These are phyloP conservation scores for Hycleus cichorii DNA, from an alignment of 1,140 invertebrate species.

Conservation along the genomic window DNA sequence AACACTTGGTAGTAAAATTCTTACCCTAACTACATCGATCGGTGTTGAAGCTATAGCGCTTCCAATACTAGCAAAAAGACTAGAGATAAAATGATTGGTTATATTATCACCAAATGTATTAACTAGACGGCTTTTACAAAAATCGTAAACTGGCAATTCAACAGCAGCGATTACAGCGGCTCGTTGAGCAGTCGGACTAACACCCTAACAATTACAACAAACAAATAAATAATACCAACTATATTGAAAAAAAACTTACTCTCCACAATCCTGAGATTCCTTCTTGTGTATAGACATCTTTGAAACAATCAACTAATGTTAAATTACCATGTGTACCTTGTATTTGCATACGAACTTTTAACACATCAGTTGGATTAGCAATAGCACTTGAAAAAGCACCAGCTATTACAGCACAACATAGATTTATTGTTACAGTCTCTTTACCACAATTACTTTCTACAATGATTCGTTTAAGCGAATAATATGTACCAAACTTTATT, in stretches of 20 bases:
- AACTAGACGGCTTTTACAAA: constrained; percentile 74
- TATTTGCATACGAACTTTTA: constrained; percentile 95
- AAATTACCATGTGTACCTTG: constrained; percentile 46
- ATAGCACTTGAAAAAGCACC: constrained; percentile 89
- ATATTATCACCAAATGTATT: constrained; percentile 68
- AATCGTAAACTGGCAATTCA: constrained; percentile 90
- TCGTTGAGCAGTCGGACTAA: constrained; percentile 83
- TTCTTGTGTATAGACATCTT: constrained; percentile 70
- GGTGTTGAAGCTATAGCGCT: constrained; percentile 91
- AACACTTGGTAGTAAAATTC: constrained; percentile 35
- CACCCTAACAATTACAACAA: constrained; percentile 55
- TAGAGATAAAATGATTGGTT: constrained; percentile 84
- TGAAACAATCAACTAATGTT: constrained; percentile 65
- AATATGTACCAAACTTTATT: constrained; percentile 94
- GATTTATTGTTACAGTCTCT: constrained; percentile 71
- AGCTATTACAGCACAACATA: constrained; percentile 75
- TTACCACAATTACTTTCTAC: constrained; percentile 54
- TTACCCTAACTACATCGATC: constrained; percentile 89
- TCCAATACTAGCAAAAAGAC: constrained; percentile 84
- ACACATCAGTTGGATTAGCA: constrained; percentile 94
- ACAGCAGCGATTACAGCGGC: constrained; percentile 89
- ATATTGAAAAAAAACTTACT: constrained; percentile 44
- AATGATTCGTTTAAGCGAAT: constrained; percentile 71
- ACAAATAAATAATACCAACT: neutral
- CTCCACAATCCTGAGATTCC: constrained; percentile 80